Percentiles rank a stretch among this genome's conserved stretches.
Conservation (phyloP, 2,888 invertebrate species). For the Spisula subtruncata region DNA sequence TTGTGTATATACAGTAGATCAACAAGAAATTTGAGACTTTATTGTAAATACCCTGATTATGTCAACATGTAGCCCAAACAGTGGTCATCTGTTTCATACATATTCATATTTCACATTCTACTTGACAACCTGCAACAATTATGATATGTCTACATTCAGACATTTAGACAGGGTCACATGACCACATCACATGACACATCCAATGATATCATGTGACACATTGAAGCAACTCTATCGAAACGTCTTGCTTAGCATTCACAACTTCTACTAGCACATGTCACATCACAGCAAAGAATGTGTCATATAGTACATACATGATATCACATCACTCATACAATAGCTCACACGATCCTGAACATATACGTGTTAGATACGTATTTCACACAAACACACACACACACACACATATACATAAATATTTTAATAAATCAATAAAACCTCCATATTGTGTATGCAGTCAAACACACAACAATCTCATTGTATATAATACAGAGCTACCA, state of each 20-base stretch:
- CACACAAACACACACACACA: background rate
- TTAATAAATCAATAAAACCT: background rate
- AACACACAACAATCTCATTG: background rate
- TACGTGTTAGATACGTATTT: background rate
- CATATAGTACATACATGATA: background rate
- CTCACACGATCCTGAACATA: background rate
- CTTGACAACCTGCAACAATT: too few relatives aligned
- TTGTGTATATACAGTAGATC: slow-evolving; percentile 26
- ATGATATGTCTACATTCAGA: too few relatives aligned
- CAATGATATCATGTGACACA: slow-evolving; percentile 4
- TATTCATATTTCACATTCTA: background rate
- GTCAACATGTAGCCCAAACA: background rate
- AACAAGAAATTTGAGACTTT: slow-evolving; percentile 14
- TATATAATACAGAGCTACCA: slow-evolving; percentile 1
- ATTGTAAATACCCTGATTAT: slow-evolving; percentile 11
- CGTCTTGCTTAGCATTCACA: too few relatives aligned
- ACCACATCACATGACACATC: slow-evolving; percentile 6
- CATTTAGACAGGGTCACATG: slow-evolving; percentile 4
- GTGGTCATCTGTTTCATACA: background rate
- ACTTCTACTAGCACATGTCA: too few relatives aligned
- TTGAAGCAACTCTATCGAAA: background rate
- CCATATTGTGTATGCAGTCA: background rate
- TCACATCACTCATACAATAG: slow-evolving; percentile 4
- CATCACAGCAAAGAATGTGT: slow-evolving; percentile 8
- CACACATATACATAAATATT: slow-evolving; percentile 21